Conservation (phyloP, 2,888 invertebrate species). For the Ypsolopha sequella region DNA sequence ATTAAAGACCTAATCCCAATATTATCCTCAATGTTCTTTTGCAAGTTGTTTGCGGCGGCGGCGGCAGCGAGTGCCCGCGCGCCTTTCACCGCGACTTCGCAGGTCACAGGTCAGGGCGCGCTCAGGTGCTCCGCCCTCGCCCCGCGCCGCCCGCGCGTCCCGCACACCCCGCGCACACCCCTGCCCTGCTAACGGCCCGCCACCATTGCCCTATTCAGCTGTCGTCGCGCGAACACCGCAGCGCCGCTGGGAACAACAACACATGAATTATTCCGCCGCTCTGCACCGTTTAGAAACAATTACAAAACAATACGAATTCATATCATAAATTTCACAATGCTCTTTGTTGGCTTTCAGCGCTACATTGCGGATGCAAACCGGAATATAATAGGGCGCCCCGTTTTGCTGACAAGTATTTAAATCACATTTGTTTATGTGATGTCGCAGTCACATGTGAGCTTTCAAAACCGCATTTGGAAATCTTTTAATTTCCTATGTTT, state of each 20-base stretch:
- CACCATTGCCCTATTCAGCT: conserved; percentile 65
- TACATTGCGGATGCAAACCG: conserved; percentile 5
- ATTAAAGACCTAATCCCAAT: too few species aligned
- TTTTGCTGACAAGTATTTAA: not conserved
- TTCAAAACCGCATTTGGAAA: not conserved
- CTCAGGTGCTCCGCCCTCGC: conserved; percentile 66
- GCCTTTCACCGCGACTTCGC: conserved; percentile 69
- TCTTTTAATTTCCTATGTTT: conserved; percentile 1
- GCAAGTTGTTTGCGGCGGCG: conserved; percentile 5
- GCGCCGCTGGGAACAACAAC: conserved; percentile 49
- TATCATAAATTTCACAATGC: conserved; percentile 53
- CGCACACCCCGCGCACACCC: conserved; percentile 17
- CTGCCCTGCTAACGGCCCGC: conserved; percentile 41
- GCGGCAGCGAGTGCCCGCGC: conserved; percentile 28
- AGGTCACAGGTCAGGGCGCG: conserved; percentile 69
- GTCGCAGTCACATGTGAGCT: not conserved
- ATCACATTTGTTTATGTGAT: not conserved
- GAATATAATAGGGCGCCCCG: not conserved
- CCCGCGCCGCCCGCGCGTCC: conserved; percentile 22
- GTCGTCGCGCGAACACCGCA: conserved; percentile 47
- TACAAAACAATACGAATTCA: conserved; percentile 61
- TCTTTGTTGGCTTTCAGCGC: conserved; percentile 42
- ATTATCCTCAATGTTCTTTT: not conserved
- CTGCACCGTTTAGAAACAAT: conserved; percentile 56
- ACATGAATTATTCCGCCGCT: conserved; percentile 62